Evolutionary conservation across 2,888 invertebrate genomes (phyloP), one percentile per base, ranked within the genome.

Genomic region (Suillia variegata): DNA sequence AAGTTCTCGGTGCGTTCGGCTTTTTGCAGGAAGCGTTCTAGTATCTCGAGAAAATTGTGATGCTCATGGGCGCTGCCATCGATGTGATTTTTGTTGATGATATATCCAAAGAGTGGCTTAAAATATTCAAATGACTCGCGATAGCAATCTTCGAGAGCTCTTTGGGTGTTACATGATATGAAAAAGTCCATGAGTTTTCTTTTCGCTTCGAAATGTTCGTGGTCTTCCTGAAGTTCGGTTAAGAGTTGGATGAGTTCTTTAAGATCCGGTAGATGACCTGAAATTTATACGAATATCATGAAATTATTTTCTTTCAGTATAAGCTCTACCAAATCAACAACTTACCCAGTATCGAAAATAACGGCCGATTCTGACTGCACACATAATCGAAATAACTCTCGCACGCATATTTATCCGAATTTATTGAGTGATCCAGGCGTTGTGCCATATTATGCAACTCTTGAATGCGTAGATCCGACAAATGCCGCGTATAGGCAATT

Each of bases 381-480:
- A 77, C 80, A 52, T 79, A 73, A 51, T 79, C 80, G 50, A 62
- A 80, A 58, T 74, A 80, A 50, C 68, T 75, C 3, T 80, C 77
- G 33, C 80, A 80, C 5, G 79, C 75, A 58, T 75, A 71, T 54
- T 74, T 75, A 13, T 74, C 71, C 34, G 66, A 58, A 56, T 77
- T 76, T 4, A 80, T 68, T 1, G 79, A 80, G 20, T 72, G 70
- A 15, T 76, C 66, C 59, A 78, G 49, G 2, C 67, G 73, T 6
- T 68, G 61, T 10, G 78, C 77, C 51, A 79, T 59, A 12, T 68
- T 65, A 2, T 68, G 66, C 22, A 79, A 63, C 56, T 80, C 80
- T 55, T 70, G 69, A 24, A 77, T 76, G 17, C 75, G 74, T 61
- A 76, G 47, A 31, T 77, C 73, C 2, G 80, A 77, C 21, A 79